phyloP scores from a whole-genome alignment of 2,797 vertebrate species.

The Enteromius thamalakanensis region DNA sequence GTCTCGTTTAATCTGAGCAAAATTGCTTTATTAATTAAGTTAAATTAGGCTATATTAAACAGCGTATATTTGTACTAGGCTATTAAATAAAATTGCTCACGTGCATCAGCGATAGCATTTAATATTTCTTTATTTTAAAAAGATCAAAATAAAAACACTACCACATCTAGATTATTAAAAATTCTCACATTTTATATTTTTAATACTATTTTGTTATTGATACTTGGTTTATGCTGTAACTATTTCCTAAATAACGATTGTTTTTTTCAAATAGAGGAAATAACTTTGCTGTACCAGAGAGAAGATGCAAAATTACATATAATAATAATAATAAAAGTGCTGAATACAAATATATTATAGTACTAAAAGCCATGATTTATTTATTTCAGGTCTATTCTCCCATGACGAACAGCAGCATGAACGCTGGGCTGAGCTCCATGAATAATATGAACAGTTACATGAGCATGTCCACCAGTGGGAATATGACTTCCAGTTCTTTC shows the following conservation, averaged over 20 bases:
- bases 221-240: neutral
- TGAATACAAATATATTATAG: neutral
- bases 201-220: neutral
- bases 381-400: slow-evolving; percentile 85
- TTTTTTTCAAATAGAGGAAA: neutral
- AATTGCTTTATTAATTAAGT: neutral
- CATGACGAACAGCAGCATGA: slow-evolving; percentile 89
- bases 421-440: slow-evolving; percentile 89
- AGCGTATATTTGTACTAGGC: neutral
- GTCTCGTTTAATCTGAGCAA: neutral
- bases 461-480: slow-evolving; percentile 86
- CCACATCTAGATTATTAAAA: neutral
- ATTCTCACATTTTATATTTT: neutral
- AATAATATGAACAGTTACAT: slow-evolving; percentile 92
- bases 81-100: neutral
- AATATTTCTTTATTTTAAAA: neutral
- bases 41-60: neutral
- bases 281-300: too few species aligned
- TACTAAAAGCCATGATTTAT: slow-evolving; percentile 31
- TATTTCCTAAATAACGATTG: neutral
- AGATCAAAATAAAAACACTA: neutral
- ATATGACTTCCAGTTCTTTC: slow-evolving; percentile 87
- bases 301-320: neutral
- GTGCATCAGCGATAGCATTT: neutral
- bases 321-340: neutral